These are phyloP conservation scores for Phycodurus eques DNA, from an alignment of 2,113 vertebrate species.

Conservation along the genomic window DNA sequence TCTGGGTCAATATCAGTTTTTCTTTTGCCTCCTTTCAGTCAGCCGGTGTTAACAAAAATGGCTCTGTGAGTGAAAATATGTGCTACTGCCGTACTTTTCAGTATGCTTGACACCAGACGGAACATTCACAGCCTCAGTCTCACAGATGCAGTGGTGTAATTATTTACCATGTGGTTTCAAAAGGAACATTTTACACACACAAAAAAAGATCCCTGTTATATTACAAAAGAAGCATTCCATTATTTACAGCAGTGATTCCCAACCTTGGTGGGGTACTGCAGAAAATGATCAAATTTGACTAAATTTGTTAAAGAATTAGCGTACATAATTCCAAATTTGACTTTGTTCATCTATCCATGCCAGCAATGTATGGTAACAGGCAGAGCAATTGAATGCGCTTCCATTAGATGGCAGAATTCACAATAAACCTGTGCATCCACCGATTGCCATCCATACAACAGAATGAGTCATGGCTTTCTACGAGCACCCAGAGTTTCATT, in stretches of 20 bases:
- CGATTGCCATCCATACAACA: too few relatives aligned
- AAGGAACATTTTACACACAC: background rate
- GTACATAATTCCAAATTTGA: too few relatives aligned
- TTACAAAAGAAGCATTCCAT: background rate
- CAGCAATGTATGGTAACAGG: too few relatives aligned
- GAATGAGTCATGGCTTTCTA: too few relatives aligned
- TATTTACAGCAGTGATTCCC: background rate
- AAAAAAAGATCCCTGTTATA: background rate
- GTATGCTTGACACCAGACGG: slow-evolving; percentile 13
- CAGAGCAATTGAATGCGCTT: too few relatives aligned
- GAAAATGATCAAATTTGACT: background rate
- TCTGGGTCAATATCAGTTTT: slow-evolving; percentile 23
- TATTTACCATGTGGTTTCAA: slow-evolving; percentile 10
- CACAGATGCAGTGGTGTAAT: slow-evolving; percentile 6
- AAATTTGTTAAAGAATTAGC: too few relatives aligned
- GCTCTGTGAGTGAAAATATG: slow-evolving; percentile 22
- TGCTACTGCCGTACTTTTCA: slow-evolving; percentile 32
- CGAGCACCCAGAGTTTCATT: background rate
- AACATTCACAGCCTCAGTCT: slow-evolving; percentile 1
- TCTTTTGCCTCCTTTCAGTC: slow-evolving; percentile 41
- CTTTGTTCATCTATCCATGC: too few relatives aligned
- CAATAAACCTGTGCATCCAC: too few relatives aligned
- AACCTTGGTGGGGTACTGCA: background rate
- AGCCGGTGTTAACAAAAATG: slow-evolving; percentile 37
- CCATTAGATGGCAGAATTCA: too few relatives aligned